Evolutionary conservation across 2,888 invertebrate genomes (phyloP).

Genomic region (Deilephila elpenor): DNA sequence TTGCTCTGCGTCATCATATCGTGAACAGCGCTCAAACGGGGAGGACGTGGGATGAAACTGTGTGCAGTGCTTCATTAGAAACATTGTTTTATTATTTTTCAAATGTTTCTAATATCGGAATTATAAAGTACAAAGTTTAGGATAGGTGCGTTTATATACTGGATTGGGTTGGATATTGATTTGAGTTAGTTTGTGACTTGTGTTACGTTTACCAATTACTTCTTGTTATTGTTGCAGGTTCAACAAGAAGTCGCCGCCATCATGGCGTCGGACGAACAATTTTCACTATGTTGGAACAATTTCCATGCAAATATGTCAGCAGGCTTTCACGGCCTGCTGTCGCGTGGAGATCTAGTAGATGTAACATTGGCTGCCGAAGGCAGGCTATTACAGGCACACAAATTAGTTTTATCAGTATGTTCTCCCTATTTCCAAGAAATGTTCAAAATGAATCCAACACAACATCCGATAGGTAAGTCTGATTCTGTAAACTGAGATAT

Average conservation of each 20-base stretch:
- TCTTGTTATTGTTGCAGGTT: conserved; percentile 60
- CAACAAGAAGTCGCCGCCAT: conserved; percentile 77
- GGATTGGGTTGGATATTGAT: background rate
- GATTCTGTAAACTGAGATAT: background rate
- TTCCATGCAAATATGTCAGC: conserved; percentile 89
- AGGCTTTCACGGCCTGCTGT: conserved; percentile 89
- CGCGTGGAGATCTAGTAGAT: conserved; percentile 88
- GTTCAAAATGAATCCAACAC: conserved; percentile 89
- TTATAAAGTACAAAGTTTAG: conserved; percentile 81
- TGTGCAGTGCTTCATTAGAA: conserved; percentile 64
- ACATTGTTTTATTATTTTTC: conserved; percentile 68
- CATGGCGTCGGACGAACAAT: conserved; percentile 90
- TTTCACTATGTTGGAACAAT: conserved; percentile 91
- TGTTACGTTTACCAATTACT: background rate
- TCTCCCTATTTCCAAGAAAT: conserved; percentile 90
- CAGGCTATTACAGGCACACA: conserved; percentile 88
- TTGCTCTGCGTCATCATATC: conserved; percentile 79
- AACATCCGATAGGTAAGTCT: conserved; percentile 87
- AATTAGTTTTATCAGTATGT: conserved; percentile 89
- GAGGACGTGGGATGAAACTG: conserved; percentile 72
- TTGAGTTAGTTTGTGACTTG: background rate
- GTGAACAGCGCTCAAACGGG: conserved; percentile 74
- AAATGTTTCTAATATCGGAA: conserved; percentile 81
- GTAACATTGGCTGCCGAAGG: conserved; percentile 89
- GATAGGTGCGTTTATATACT: conserved; percentile 65